Percentiles rank a stretch among this genome's conserved stretches.
Evolutionary conservation across 2,797 vertebrate genomes (phyloP).

Genomic region (Galaxias olidus): DNA sequence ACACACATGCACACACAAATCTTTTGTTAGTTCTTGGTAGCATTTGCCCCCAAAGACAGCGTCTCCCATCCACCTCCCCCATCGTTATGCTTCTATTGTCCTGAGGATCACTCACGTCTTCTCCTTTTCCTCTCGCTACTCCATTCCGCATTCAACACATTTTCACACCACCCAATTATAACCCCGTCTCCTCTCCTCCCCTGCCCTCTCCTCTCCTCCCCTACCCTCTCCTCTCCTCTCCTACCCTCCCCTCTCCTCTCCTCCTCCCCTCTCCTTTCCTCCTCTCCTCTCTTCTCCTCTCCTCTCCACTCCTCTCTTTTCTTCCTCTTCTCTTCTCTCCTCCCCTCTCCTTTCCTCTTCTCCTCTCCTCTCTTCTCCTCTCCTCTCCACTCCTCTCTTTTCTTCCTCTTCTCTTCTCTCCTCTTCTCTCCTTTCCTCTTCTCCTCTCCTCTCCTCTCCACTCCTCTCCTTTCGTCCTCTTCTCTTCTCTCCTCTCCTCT

Average conservation of each 20-base stretch:
- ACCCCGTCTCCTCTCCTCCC: constrained; percentile 5
- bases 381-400: background rate
- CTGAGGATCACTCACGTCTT: background rate
- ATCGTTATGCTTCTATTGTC: no score
- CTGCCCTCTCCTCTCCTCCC: constrained; percentile 11
- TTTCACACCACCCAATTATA: no score
- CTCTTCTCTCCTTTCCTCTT: constrained; percentile 4
- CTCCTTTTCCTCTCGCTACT: background rate
- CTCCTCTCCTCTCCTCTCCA: constrained; percentile 13
- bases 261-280: background rate
- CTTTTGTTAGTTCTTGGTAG: no score
- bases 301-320: background rate
- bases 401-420: background rate
- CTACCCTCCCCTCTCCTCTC: no score
- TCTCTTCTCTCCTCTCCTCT: no score
- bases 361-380: background rate
- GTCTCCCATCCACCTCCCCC: no score
- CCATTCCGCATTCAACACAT: background rate
- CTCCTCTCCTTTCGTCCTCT: constrained; percentile 79
- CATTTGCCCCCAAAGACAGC: no score
- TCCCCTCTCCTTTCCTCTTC: background rate
- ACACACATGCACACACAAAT: background rate
- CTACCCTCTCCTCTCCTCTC: constrained; percentile 12
- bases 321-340: background rate
- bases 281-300: background rate